Evolutionary conservation across 1,140 invertebrate species (phyloP).

Genomic region (Campoletis sonorensis): DNA sequence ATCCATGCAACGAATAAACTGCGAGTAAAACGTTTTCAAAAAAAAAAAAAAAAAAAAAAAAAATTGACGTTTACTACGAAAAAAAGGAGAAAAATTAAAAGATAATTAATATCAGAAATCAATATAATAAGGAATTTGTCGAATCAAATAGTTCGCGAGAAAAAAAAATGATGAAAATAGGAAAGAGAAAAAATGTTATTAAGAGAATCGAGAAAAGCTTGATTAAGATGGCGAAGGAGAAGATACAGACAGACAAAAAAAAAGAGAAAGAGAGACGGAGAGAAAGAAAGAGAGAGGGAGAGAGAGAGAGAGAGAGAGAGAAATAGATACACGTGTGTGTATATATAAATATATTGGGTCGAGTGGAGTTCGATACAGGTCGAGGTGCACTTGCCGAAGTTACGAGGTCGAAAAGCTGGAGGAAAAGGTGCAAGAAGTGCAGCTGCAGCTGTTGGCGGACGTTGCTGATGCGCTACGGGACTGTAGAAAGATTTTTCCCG

Average conservation of each 20-base stretch:
- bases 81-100: no score
- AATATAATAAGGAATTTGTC: no score
- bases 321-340: neutral
- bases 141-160: no score
- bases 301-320: neutral
- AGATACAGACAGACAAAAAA: neutral
- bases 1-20: no score
- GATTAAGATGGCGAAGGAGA: no score
- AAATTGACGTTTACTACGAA: no score
- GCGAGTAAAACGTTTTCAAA: no score
- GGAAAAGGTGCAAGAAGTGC: slow-evolving; percentile 22
- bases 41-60: no score
- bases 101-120: no score
- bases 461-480: neutral
- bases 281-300: neutral
- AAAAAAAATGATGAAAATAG: no score
- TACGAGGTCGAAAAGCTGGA: slow-evolving; percentile 32
- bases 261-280: neutral
- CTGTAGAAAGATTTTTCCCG: neutral
- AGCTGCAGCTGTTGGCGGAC: slow-evolving; percentile 33
- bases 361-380: slow-evolving; percentile 44
- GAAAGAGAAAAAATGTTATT: no score
- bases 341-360: slow-evolving; percentile 26
- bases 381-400: slow-evolving; percentile 12
- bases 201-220: no score